Evolutionary conservation across 2,113 vertebrate species (phyloP), one percentile per base, ranked within the genome.

Genomic region (Rhea americana): DNA sequence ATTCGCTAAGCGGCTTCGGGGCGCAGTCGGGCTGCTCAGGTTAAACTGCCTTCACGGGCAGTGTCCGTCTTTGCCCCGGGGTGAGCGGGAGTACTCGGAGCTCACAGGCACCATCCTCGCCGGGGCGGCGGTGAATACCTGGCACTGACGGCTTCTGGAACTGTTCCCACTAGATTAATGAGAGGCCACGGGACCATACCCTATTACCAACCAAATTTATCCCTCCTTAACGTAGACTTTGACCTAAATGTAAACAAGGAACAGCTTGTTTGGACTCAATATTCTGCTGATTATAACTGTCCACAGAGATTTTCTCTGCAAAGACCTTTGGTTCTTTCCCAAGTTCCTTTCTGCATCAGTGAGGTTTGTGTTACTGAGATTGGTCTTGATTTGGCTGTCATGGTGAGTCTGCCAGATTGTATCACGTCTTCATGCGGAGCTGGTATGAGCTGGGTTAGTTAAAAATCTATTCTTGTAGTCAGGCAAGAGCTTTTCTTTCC

Each of bases 31-130:
- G 17, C 62, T 65, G 25, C 55, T 58, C 28, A 30, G 55, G 55
- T 58, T 58, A 32, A 41, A 39, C 9, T 7, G 15, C 25, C 5
- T 32, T 48, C 22, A 2, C n/a, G 66, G 50, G 19, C 62, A 68
- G 50, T 55, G 37, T 77, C 55, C 59, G n/a, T 77, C 59, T 26
- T 30, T 83, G 72, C 61, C 63, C 28, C 3, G 13, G 21, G 14
- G 2, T 62, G n/a, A 21, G 20, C 10, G 11, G 0, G 2, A 86
- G 61, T 53, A 37, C 2, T 45, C 2, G 1, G 70, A 76, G 48
- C 25, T 85, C 79, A 15, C 35, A 35, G 61, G 21, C 7, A 1
- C 17, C 71, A 82, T 85, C 62, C 58, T 66, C 55, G 28, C n/a
- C 25, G 51, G 25, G 2, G 37, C 76, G 4, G 0, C 58, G 30